Base-by-base conservation (phyloP, 2,888 invertebrate genomes). In the Alloplasta piceator region DNA sequence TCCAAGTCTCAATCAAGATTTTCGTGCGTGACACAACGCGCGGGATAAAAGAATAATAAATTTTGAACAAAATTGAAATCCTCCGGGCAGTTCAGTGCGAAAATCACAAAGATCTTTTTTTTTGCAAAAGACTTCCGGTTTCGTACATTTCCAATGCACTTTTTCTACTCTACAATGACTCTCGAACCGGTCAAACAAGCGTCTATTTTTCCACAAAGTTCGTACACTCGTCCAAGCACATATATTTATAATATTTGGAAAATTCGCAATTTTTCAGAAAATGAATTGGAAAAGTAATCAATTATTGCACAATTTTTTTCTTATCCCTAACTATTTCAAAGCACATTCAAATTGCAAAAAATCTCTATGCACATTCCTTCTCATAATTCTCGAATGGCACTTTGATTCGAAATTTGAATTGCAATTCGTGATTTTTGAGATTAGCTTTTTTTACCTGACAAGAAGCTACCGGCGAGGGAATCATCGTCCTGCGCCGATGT, bases 401-500 rank as follows among this genome's bases (percentile, higher is more conserved):
- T 39, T 14, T 10, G 43, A 43, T 56, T 56, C 4, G 5, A 50
- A 16, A 55, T 1, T 16, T 41, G 39, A 39, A 64, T 66, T 16
- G 26, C 6, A 39, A 14, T 38, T n/a, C 36, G 6, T 58, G 26
- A 5, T 39, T 60, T n/a, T 9, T 36, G 16, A 12, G 48, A 46
- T 64, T 72, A 78, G 71, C 61, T 60, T 63, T 10, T 39, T 48
- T 93, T 93, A 97, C 97, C 97, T 92, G 97, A 96, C 74, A 97
- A 93, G 92, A 97, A 96, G 89, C 96, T 96, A 89, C 96, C 96
- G 82, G 97, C 96, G 90, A 97, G 94, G 66, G 96, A 96, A 87
- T 97, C 97, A 91, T 96, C 96, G 85, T 93, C 93, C 87, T 93
- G 93, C 55, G 89, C 89, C 72, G 82, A 74, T 74, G 87, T 86